Evolutionary conservation across 2,888 invertebrate species (phyloP).

Genomic region (Aspidiotus rigidus): DNA sequence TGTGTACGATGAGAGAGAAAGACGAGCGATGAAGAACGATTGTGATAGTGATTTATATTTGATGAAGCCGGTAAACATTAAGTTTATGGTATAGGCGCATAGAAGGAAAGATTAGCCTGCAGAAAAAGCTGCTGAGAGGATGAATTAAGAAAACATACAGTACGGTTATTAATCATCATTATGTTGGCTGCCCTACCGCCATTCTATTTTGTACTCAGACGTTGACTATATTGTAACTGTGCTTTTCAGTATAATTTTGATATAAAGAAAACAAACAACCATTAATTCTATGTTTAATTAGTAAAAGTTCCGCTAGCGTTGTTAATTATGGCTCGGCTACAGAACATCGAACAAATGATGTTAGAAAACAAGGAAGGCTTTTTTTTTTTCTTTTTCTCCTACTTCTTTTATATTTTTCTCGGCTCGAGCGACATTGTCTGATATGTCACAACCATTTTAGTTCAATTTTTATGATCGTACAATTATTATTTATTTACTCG

Average conservation of each 20-base stretch:
- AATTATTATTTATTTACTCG: too few species aligned
- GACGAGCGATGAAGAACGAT: neutral
- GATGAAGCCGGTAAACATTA: neutral
- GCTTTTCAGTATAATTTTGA: conserved; percentile 22
- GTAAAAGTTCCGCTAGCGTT: conserved; percentile 26
- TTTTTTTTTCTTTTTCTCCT: neutral
- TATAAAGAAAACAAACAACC: conserved; percentile 32
- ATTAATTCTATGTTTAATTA: conserved; percentile 33
- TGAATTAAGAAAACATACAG: conserved; percentile 17
- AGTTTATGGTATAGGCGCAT: neutral
- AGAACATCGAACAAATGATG: neutral
- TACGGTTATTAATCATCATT: conserved; percentile 26
- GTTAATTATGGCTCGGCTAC: conserved; percentile 9
- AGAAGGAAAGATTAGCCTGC: conserved; percentile 20
- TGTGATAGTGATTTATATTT: neutral
- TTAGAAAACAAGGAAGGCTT: conserved; percentile 2
- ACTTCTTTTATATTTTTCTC: neutral
- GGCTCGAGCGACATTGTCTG: neutral
- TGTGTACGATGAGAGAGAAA: too few species aligned
- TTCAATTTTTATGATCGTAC: too few species aligned
- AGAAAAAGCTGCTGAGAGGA: conserved; percentile 13
- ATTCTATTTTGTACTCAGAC: neutral
- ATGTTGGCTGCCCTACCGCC: conserved; percentile 15
- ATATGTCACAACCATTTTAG: too few species aligned
- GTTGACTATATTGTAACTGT: neutral